A percentile compares a stretch with the other conserved stretches of the same genome.
phyloP scores from a whole-genome alignment of 1,140 invertebrate genomes.

The Pseudachorutes palmiensis region DNA sequence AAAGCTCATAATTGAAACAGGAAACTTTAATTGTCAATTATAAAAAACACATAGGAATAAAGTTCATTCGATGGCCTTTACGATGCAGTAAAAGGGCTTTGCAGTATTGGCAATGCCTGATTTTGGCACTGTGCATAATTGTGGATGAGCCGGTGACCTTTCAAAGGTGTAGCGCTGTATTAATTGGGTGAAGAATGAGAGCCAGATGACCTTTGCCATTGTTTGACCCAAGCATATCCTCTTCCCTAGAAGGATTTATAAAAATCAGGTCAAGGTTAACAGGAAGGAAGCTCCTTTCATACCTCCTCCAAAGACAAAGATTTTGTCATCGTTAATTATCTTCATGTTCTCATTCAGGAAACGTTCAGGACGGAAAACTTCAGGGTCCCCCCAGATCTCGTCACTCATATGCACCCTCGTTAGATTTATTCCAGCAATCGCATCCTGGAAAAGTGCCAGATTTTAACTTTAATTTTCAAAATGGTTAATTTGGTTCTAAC shows the following conservation, averaged over 20 bases:
- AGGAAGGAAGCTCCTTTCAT: too few relatives aligned
- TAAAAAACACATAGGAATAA: too few relatives aligned
- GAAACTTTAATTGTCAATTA: too few relatives aligned
- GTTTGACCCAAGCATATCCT: slow-evolving; percentile 1
- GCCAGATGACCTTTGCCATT: slow-evolving; percentile 10
- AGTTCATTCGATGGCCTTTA: not conserved
- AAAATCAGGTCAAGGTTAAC: too few relatives aligned
- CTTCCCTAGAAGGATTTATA: not conserved
- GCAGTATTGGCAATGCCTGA: slow-evolving; percentile 8
- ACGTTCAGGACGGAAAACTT: slow-evolving; percentile 45
- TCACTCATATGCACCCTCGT: slow-evolving; percentile 43
- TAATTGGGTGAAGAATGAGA: not conserved
- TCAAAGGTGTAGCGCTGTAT: slow-evolving; percentile 12
- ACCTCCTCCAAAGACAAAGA: slow-evolving; percentile 14
- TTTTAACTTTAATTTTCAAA: not conserved
- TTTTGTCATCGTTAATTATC: slow-evolving; percentile 13
- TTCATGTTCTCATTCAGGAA: slow-evolving; percentile 41
- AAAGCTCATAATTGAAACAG: too few relatives aligned
- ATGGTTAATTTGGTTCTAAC: not conserved
- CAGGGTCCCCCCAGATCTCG: slow-evolving; percentile 43
- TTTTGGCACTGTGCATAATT: slow-evolving; percentile 1
- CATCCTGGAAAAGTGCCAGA: slow-evolving; percentile 5
- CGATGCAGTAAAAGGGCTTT: slow-evolving; percentile 10
- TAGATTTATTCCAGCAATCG: not conserved
- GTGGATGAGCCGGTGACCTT: not conserved